phyloP scores from a whole-genome alignment of 2,113 vertebrate species.

The Pachyramphus minor region DNA sequence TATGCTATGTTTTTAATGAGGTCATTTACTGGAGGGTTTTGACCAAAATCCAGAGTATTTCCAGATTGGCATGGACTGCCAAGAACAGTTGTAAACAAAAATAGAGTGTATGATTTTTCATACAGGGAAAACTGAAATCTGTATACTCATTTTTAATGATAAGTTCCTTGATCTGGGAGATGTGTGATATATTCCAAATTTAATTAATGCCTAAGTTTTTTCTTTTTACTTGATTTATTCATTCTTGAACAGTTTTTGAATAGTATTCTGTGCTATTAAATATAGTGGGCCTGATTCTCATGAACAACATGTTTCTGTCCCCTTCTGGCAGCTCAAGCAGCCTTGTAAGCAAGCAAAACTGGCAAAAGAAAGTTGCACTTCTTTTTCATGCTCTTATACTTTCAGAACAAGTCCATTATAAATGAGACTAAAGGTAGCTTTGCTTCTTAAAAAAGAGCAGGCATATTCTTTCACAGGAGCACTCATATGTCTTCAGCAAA shows the following conservation, averaged over 20 bases:
- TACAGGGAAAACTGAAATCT: neutral
- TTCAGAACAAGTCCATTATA: neutral
- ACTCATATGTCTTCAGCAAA: neutral
- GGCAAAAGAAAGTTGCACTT: neutral
- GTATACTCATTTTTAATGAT: neutral
- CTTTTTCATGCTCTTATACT: neutral
- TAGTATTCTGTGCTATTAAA: neutral
- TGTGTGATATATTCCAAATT: neutral
- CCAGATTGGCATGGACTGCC: neutral
- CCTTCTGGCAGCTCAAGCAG: neutral
- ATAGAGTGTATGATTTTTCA: neutral
- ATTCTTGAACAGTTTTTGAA: neutral
- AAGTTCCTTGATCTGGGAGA: neutral
- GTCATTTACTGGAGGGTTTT: slow-evolving; percentile 30
- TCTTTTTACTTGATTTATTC: neutral
- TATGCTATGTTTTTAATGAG: slow-evolving; percentile 35
- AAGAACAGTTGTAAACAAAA: slow-evolving; percentile 29
- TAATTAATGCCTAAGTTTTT: neutral
- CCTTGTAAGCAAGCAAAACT: neutral
- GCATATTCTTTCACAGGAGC: neutral
- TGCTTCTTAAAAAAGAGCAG: neutral
- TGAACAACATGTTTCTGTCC: neutral
- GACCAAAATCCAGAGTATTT: slow-evolving; percentile 21
- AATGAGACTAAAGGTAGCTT: neutral
- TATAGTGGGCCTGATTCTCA: neutral